Percentiles rank a stretch among this genome's conserved stretches.
Conservation (phyloP, 2,888 invertebrate species). For the Drosophila quinaria region DNA sequence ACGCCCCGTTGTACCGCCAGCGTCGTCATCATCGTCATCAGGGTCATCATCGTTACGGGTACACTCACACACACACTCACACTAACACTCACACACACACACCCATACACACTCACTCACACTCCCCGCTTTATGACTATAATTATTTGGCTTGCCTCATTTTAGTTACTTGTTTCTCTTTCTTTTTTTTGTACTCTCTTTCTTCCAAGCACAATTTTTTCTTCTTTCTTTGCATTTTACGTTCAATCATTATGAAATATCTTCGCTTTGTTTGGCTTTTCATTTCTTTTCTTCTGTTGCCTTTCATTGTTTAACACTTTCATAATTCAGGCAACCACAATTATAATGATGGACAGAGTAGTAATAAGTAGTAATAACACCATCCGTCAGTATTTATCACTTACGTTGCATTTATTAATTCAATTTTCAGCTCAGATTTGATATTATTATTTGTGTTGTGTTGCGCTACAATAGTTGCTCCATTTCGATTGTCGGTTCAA, state of each 20-base stretch:
- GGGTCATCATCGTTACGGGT: conserved; percentile 67
- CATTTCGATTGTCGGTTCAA: conserved; percentile 17
- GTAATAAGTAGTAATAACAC: conserved; percentile 29
- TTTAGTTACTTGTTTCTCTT: conserved; percentile 1
- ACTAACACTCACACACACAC: conserved; percentile 10
- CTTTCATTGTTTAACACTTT: conserved; percentile 57
- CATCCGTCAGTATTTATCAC: conserved; percentile 40
- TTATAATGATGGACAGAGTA: conserved; percentile 21
- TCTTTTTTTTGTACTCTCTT: conserved; percentile 24
- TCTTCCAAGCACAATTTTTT: conserved; percentile 27
- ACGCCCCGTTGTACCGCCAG: conserved; percentile 63
- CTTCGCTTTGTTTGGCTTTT: conserved; percentile 29
- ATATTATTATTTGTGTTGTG: conserved; percentile 26
- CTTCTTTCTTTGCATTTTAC: conserved; percentile 15
- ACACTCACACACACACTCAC: conserved; percentile 7
- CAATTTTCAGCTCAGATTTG: conserved; percentile 26
- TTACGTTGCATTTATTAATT: conserved; percentile 42
- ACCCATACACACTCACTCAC: not conserved
- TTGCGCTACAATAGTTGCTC: conserved; percentile 25
- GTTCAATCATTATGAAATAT: conserved; percentile 51
- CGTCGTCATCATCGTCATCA: conserved; percentile 50
- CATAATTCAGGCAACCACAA: conserved; percentile 50
- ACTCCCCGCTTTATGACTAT: conserved; percentile 19
- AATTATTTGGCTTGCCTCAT: conserved; percentile 55
- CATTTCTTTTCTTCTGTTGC: conserved; percentile 35